A percentile compares a stretch with the other conserved stretches of the same genome.
These are phyloP conservation scores for Plemyria rubiginata DNA, from an alignment of 2,888 invertebrate species.

Conservation along the genomic window DNA sequence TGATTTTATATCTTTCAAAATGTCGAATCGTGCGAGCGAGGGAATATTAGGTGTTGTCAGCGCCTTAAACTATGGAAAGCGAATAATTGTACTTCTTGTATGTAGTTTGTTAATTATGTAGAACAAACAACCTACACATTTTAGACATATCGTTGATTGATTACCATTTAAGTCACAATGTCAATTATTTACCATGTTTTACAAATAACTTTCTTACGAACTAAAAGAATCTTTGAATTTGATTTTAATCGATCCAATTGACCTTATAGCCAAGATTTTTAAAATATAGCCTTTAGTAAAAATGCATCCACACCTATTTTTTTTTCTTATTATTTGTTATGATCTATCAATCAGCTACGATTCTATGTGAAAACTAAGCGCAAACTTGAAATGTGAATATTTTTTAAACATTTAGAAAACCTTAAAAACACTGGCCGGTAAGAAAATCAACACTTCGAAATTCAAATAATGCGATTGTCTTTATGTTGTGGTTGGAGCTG, in stretches of 20 bases:
- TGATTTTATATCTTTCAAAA: no score
- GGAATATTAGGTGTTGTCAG: no score
- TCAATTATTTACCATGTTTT: constrained; percentile 2
- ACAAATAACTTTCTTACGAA: not conserved
- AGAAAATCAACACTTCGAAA: constrained; percentile 17
- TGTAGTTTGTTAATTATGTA: constrained; percentile 12
- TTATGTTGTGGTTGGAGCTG: constrained; percentile 21
- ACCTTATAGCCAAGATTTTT: not conserved
- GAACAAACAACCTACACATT: constrained; percentile 17
- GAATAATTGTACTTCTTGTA: constrained; percentile 24
- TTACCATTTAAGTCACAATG: constrained; percentile 16
- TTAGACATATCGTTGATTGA: constrained; percentile 13
- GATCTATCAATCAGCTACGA: no score
- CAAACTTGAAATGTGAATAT: no score
- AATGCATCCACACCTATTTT: no score
- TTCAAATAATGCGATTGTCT: constrained; percentile 30
- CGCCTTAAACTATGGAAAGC: constrained; percentile 8
- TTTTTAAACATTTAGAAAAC: not conserved
- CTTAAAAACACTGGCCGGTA: not conserved
- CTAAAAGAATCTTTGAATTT: not conserved
- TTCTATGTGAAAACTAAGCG: no score
- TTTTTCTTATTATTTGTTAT: no score
- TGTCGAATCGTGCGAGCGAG: no score
- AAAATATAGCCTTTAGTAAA: no score
- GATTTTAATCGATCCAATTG: not conserved